A percentile compares a stretch with the other conserved stretches of the same genome.
Conservation (phyloP, 2,797 vertebrate species). For the Potorous gilbertii region DNA sequence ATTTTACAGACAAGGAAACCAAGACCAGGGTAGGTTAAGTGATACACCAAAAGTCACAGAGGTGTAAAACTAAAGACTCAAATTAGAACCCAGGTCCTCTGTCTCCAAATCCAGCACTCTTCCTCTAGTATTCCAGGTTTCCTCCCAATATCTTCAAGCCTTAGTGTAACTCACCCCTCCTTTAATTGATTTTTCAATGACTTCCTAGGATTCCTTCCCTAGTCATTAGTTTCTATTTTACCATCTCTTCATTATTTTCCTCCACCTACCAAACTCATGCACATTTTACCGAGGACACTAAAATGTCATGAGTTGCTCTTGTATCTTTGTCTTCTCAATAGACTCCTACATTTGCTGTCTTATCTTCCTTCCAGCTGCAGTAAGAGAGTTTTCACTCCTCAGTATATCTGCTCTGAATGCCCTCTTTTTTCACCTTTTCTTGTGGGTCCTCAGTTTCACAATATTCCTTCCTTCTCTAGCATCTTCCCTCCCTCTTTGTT, state of each 20-base stretch:
- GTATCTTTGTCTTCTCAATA: background rate
- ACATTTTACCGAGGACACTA: background rate
- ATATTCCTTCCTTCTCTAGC: background rate
- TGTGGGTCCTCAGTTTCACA: background rate
- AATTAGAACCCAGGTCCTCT: background rate
- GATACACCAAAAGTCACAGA: background rate
- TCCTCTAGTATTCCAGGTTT: background rate
- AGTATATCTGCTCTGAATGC: background rate
- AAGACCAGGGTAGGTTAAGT: background rate
- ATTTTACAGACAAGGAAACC: background rate
- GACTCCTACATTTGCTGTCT: background rate
- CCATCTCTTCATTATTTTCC: background rate
- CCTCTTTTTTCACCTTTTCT: background rate
- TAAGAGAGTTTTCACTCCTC: background rate
- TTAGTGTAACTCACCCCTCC: background rate
- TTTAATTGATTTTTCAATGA: background rate
- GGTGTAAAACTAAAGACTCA: background rate
- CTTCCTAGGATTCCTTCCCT: background rate
- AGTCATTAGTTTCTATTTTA: background rate
- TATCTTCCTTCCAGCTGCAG: background rate
- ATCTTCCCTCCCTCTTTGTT: background rate
- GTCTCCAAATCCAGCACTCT: background rate
- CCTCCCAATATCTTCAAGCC: background rate
- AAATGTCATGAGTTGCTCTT: background rate
- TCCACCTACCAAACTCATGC: background rate